phyloP scores from a whole-genome alignment of 2,888 invertebrate species.

The Cordylochernes scorpioides region DNA sequence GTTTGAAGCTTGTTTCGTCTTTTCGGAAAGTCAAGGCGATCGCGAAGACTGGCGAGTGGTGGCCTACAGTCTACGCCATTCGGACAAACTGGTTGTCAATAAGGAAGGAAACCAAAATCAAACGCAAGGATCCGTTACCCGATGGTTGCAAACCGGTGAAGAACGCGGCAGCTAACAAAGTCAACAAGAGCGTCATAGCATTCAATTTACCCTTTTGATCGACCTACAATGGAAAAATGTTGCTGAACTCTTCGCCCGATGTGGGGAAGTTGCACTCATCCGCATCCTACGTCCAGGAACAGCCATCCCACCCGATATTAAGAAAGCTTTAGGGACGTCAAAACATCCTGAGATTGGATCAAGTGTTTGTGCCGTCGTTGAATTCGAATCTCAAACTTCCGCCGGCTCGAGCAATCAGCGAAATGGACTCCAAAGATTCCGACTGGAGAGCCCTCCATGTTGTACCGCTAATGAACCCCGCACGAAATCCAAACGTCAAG shows the following conservation, averaged over 20 bases:
- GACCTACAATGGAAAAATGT: too few species aligned
- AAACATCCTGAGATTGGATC: conserved; percentile 66
- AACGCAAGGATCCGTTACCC: conserved; percentile 55
- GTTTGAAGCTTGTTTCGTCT: conserved; percentile 72
- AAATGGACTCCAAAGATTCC: too few species aligned
- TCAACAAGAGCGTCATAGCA: conserved; percentile 66
- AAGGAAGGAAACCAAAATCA: conserved; percentile 64
- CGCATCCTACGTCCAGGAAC: conserved; percentile 64
- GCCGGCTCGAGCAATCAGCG: too few species aligned
- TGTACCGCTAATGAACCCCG: too few species aligned
- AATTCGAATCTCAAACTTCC: too few species aligned
- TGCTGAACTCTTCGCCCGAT: conserved; percentile 60
- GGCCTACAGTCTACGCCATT: conserved; percentile 50
- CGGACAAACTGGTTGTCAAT: conserved; percentile 58
- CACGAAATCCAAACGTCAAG: too few species aligned
- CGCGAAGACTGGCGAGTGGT: conserved; percentile 83
- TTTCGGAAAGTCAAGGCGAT: conserved; percentile 80
- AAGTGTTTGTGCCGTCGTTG: conserved; percentile 57
- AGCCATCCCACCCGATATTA: conserved; percentile 63
- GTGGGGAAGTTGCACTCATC: conserved; percentile 67
- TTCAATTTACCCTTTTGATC: conserved; percentile 55
- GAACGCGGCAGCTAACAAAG: conserved; percentile 60
- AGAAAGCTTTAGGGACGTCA: conserved; percentile 37
- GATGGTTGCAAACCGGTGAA: too few species aligned
- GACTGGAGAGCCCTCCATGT: too few species aligned